These are phyloP conservation scores for Numida meleagris DNA, from an alignment of 2,113 vertebrate genomes.

Conservation along the genomic window DNA sequence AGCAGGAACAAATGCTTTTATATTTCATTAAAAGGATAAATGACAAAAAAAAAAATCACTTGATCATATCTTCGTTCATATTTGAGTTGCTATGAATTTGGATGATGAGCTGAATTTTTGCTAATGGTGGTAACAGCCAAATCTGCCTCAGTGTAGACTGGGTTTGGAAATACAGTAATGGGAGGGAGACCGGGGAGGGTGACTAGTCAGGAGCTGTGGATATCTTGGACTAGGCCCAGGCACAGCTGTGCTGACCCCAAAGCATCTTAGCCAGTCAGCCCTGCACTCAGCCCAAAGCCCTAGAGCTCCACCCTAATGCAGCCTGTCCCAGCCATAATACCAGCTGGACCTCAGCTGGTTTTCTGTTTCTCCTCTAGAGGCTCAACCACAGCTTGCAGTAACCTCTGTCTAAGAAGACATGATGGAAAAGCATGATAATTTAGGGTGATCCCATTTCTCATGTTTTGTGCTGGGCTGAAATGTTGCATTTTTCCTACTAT, in stretches of 20 bases:
- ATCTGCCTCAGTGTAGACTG: background rate
- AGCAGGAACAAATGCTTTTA: background rate
- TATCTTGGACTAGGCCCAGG: background rate
- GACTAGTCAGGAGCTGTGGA: background rate
- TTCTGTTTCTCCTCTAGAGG: background rate
- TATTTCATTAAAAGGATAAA: background rate
- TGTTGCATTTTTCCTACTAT: background rate
- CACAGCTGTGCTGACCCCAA: background rate
- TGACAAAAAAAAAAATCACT: background rate
- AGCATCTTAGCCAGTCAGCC: background rate
- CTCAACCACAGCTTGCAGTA: background rate
- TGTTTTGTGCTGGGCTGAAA: background rate
- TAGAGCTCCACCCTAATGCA: background rate
- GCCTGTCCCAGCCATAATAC: background rate
- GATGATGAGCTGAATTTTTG: background rate
- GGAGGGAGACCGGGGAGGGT: accelerated
- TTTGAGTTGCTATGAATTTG: background rate
- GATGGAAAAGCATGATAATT: background rate
- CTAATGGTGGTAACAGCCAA: background rate
- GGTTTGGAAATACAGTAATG: background rate
- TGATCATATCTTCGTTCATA: background rate
- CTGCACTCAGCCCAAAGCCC: background rate
- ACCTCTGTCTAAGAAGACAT: background rate
- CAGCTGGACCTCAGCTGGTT: background rate
- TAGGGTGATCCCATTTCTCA: background rate